A percentile compares a stretch with the other conserved stretches of the same genome.
Conservation (phyloP, 37 sponge, comb jelly and placozoan species). For the Aplysina aerophoba region DNA sequence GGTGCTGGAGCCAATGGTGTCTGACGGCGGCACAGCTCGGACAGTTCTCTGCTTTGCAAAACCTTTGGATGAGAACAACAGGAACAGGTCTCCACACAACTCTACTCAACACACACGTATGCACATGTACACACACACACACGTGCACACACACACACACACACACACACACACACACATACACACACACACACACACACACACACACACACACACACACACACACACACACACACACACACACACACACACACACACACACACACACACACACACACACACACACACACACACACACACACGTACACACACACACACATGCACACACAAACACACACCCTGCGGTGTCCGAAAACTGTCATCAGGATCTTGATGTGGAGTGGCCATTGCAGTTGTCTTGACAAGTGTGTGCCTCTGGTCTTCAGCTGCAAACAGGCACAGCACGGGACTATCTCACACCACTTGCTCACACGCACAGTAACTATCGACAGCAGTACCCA, state of each 20-base stretch:
- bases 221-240: slow-evolving; percentile 27
- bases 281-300: not conserved
- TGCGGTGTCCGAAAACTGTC: slow-evolving; percentile 12
- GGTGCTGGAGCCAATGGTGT: not conserved
- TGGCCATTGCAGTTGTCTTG: not conserved
- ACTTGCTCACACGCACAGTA: not conserved
- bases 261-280: slow-evolving; percentile 18
- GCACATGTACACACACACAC: not conserved
- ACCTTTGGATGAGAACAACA: not conserved
- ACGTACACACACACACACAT: too few species aligned
- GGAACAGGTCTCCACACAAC: not conserved
- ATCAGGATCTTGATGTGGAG: not conserved
- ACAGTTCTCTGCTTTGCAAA: not conserved
- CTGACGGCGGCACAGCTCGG: not conserved
- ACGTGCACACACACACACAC: slow-evolving; percentile 10
- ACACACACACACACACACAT: slow-evolving; percentile 14
- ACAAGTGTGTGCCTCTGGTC: not conserved
- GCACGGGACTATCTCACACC: not conserved
- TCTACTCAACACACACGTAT: too few species aligned
- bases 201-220: slow-evolving; percentile 25
- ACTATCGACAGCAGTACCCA: too few species aligned
- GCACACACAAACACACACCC: not conserved
- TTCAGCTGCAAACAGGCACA: not conserved
- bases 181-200: slow-evolving; percentile 12
- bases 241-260: slow-evolving; percentile 30